Evolutionary conservation across 2,797 vertebrate species (phyloP).

Genomic region (Helicolenus hilgendorfi): DNA sequence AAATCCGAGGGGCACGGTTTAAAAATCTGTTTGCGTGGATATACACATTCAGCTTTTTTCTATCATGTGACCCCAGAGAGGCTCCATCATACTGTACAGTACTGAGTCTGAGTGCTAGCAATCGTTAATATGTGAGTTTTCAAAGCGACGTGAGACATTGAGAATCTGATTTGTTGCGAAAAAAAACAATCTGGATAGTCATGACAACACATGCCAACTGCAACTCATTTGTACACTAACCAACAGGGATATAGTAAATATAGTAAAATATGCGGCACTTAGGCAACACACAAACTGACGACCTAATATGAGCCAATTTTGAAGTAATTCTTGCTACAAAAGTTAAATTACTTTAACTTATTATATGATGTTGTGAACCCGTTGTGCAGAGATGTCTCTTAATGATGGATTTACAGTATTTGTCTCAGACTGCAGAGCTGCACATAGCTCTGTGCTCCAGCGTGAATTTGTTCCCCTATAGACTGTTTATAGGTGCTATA

Average conservation of each 20-base stretch:
- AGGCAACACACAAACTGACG: neutral
- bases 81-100: neutral
- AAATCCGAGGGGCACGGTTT: neutral
- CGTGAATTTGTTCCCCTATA: conserved; percentile 42
- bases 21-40: neutral
- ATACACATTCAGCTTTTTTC: neutral
- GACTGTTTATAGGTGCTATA: conserved; percentile 66
- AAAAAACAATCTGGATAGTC: neutral
- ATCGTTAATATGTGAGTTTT: neutral
- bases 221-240: neutral
- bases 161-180: neutral
- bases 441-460: conserved; percentile 1
- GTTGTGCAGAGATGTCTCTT: neutral
- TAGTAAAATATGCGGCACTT: neutral
- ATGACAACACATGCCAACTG: neutral
- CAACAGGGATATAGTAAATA: neutral
- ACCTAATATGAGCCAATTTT: neutral
- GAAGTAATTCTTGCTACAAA: neutral
- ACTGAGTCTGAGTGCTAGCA: neutral
- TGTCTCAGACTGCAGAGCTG: conserved; percentile 24
- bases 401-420: conserved; percentile 44
- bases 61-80: neutral
- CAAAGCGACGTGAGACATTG: neutral
- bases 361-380: conserved; percentile 15
- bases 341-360: neutral